phyloP scores from a whole-genome alignment of 2,888 invertebrate genomes.

The Himalopsyche anomala region DNA sequence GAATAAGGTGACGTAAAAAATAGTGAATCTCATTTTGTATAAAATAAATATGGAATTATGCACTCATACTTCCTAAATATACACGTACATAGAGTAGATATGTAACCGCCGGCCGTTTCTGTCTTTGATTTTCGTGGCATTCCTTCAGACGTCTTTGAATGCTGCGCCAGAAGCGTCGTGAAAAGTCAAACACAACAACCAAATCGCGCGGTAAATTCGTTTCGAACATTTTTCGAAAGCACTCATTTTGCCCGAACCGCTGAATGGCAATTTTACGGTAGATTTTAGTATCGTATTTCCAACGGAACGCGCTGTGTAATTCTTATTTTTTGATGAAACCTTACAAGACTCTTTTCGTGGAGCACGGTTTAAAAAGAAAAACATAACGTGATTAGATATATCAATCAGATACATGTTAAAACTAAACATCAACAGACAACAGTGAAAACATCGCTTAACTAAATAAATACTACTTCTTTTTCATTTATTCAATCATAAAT shows the following conservation, averaged over 20 bases:
- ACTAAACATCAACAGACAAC: too few species aligned
- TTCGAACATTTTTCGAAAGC: conserved; percentile 1
- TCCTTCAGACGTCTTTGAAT: conserved; percentile 37
- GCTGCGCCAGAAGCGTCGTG: background rate
- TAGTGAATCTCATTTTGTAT: background rate
- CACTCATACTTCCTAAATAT: conserved; percentile 11
- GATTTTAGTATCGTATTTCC: too few species aligned
- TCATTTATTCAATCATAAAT: too few species aligned
- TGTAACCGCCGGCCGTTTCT: background rate
- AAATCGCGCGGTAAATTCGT: background rate
- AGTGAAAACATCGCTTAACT: too few species aligned
- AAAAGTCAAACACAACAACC: background rate
- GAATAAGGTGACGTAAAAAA: background rate
- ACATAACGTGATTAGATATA: background rate
- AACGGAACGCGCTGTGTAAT: background rate
- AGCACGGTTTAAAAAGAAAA: background rate
- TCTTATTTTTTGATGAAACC: background rate
- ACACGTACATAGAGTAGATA: background rate
- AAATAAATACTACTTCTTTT: too few species aligned
- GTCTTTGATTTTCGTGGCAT: conserved; percentile 35
- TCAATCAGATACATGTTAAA: too few species aligned
- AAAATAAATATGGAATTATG: conserved; percentile 10
- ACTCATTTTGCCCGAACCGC: too few species aligned
- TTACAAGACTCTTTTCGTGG: background rate
- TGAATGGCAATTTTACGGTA: too few species aligned